These are phyloP conservation scores for Aplochiton taeniatus DNA, from an alignment of 2,797 vertebrate species.

Conservation along the genomic window DNA sequence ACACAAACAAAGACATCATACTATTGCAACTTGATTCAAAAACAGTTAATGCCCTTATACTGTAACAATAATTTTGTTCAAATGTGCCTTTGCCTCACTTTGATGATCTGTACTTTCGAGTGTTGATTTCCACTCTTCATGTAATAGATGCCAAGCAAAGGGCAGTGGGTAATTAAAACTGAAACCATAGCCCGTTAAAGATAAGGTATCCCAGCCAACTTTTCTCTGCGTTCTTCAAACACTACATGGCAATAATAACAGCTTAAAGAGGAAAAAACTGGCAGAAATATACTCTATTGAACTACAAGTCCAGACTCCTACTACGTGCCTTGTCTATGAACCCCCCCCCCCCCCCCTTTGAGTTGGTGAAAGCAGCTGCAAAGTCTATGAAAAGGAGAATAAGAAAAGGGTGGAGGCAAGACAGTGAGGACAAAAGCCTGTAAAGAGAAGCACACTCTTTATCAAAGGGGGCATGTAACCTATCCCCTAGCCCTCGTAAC, in stretches of 20 bases:
- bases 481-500: slow-evolving; percentile 55
- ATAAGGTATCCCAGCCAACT: slow-evolving; percentile 38
- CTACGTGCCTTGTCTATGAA: no score
- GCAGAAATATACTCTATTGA: no score
- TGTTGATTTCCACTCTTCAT: no score
- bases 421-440: slow-evolving; percentile 62
- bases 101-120: slow-evolving; percentile 26
- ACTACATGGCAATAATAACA: no score
- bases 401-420: slow-evolving; percentile 42
- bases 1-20: slow-evolving; percentile 3
- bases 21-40: slow-evolving; percentile 10
- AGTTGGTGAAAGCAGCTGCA: slow-evolving; percentile 51
- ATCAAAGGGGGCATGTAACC: slow-evolving; percentile 65
- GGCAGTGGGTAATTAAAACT: no score
- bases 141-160: no score
- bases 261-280: no score
- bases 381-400: slow-evolving; percentile 32
- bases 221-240: neutral
- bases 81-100: slow-evolving; percentile 32
- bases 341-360: slow-evolving; percentile 25
- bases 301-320: no score
- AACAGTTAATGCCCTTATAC: slow-evolving; percentile 34
- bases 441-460: slow-evolving; percentile 52
- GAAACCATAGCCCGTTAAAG: no score
- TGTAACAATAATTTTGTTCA: slow-evolving; percentile 39